Percentiles rank a stretch among this genome's conserved stretches.
Conservation (phyloP, 2,113 vertebrate species). For the Eclectus roratus region DNA sequence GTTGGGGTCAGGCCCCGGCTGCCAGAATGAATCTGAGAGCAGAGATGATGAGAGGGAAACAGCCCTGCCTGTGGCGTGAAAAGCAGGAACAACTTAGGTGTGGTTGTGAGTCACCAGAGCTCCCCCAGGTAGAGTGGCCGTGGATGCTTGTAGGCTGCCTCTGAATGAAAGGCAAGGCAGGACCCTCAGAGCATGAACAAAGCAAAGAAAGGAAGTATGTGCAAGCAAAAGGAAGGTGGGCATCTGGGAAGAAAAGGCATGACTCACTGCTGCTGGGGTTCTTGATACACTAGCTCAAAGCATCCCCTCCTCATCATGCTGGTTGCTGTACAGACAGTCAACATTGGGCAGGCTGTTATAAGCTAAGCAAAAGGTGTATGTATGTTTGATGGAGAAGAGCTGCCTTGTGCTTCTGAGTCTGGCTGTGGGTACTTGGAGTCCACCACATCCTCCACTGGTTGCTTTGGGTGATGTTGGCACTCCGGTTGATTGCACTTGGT, state of each 20-base stretch:
- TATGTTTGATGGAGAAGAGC: neutral
- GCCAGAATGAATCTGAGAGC: neutral
- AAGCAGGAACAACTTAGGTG: neutral
- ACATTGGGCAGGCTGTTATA: neutral
- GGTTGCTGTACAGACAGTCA: neutral
- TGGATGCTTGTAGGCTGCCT: neutral
- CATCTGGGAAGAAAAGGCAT: neutral
- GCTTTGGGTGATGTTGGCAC: neutral
- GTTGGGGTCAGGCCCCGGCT: neutral
- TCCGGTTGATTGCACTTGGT: neutral
- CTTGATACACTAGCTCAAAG: neutral
- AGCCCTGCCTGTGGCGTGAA: neutral
- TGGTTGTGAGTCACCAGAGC: neutral
- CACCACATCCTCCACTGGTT: neutral
- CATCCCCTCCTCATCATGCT: neutral
- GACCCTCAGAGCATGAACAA: neutral
- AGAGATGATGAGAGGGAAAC: neutral
- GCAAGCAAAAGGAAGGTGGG: neutral
- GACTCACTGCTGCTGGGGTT: neutral
- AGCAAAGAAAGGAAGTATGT: neutral
- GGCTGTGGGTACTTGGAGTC: neutral
- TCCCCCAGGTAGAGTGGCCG: neutral
- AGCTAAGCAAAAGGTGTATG: neutral
- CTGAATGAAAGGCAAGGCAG: neutral
- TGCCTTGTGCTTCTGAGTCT: neutral